Evolutionary conservation across 2,113 vertebrate genomes (phyloP).

Genomic region (Turnix velox): DNA sequence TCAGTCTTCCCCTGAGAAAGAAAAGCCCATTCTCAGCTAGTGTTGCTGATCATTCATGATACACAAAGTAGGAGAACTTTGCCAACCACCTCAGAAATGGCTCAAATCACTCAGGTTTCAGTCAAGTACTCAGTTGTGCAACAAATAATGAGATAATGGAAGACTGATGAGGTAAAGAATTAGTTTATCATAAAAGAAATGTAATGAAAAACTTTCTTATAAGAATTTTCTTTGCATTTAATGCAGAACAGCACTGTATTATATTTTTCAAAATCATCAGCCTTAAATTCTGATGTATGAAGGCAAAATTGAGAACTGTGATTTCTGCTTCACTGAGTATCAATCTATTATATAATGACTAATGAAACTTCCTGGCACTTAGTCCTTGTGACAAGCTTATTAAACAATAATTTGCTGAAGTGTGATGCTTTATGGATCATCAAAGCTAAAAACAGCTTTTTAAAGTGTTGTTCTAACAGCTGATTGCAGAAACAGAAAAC

Average conservation of each 20-base stretch:
- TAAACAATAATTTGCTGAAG: conserved; percentile 23
- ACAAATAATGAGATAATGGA: neutral
- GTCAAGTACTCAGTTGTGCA: neutral
- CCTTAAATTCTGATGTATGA: neutral
- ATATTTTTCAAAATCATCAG: neutral
- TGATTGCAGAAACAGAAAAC: neutral
- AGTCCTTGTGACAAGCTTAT: neutral
- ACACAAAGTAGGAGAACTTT: neutral
- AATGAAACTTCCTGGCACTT: conserved; percentile 6
- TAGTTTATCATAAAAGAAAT: neutral
- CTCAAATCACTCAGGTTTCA: neutral
- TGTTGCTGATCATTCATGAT: neutral
- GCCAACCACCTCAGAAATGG: neutral
- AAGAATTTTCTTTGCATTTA: neutral
- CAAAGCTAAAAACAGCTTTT: conserved; percentile 6
- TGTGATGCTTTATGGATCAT: neutral
- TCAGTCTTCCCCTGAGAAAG: neutral
- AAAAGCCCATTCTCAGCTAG: neutral
- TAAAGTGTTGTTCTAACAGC: neutral
- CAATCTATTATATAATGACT: neutral
- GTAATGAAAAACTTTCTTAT: neutral
- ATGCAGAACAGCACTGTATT: neutral
- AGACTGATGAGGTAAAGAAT: neutral
- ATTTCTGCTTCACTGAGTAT: conserved; percentile 3
- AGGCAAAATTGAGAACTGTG: neutral